These are phyloP conservation scores for Aleadryas rufinucha DNA, from an alignment of 2,113 vertebrate species.

Conservation along the genomic window DNA sequence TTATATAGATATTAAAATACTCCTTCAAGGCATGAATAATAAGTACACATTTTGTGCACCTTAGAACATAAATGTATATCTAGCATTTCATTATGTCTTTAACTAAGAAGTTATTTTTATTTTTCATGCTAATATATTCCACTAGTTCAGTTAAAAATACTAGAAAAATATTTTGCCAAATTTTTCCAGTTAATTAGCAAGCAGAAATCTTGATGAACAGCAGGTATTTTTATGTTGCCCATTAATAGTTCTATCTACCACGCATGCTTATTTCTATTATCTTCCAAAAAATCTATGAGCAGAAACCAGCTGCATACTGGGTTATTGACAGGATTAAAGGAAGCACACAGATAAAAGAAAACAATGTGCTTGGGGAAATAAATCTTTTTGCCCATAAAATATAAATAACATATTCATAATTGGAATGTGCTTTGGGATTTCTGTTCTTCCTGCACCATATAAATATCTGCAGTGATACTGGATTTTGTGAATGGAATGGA, in stretches of 20 bases:
- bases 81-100: background rate
- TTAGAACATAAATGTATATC: background rate
- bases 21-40: background rate
- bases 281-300: conserved; percentile 18
- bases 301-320: conserved; percentile 18
- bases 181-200: conserved; percentile 49
- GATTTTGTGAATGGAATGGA: background rate
- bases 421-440: conserved; percentile 36
- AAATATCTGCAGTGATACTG: background rate
- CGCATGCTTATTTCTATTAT: conserved; percentile 46
- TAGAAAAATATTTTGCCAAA: background rate
- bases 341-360: conserved; percentile 47
- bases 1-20: background rate
- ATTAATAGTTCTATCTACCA: background rate
- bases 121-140: background rate
- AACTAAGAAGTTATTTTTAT: background rate
- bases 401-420: conserved; percentile 44
- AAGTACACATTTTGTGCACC: background rate
- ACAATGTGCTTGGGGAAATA: conserved; percentile 34
- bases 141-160: background rate
- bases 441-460: background rate
- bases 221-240: conserved; percentile 37
- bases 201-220: conserved; percentile 43
- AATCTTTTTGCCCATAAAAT: conserved; percentile 31
- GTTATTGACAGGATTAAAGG: conserved; percentile 56